Evolutionary conservation across 2,113 vertebrate genomes (phyloP).

Genomic region (Corythornis vintsioides): DNA sequence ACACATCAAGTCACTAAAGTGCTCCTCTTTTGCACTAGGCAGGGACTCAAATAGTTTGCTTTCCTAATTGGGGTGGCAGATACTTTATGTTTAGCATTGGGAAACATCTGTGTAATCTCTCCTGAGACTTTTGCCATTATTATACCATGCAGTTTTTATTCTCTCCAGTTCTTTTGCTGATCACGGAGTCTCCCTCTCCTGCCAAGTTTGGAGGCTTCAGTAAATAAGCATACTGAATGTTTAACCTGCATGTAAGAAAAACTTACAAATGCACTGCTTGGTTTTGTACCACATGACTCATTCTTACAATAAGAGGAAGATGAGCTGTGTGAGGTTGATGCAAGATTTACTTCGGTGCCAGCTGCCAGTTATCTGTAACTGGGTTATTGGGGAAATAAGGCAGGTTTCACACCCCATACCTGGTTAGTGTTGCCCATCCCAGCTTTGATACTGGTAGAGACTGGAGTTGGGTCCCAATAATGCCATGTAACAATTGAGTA

Average conservation of each 20-base stretch:
- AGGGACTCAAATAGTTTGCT: neutral
- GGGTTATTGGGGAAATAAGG: neutral
- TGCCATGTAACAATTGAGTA: neutral
- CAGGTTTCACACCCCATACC: neutral
- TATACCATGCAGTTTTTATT: neutral
- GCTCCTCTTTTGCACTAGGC: neutral
- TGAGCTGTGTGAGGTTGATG: neutral
- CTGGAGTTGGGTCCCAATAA: neutral
- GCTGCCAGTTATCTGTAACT: accelerated
- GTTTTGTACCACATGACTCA: neutral
- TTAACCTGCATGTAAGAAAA: neutral
- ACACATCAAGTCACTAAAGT: accelerated
- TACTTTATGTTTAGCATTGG: neutral
- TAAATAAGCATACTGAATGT: neutral
- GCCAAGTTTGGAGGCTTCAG: conserved; percentile 10
- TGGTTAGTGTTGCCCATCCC: neutral
- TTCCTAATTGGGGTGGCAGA: neutral
- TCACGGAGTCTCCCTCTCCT: neutral
- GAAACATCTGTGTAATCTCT: conserved; percentile 11
- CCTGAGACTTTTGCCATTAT: conserved; percentile 1
- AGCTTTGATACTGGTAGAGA: neutral
- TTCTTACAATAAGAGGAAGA: neutral
- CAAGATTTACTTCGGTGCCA: neutral
- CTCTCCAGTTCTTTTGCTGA: neutral
- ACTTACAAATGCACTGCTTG: neutral